phyloP scores from a whole-genome alignment of 2,888 invertebrate species.

The Pegoplata infirma region DNA sequence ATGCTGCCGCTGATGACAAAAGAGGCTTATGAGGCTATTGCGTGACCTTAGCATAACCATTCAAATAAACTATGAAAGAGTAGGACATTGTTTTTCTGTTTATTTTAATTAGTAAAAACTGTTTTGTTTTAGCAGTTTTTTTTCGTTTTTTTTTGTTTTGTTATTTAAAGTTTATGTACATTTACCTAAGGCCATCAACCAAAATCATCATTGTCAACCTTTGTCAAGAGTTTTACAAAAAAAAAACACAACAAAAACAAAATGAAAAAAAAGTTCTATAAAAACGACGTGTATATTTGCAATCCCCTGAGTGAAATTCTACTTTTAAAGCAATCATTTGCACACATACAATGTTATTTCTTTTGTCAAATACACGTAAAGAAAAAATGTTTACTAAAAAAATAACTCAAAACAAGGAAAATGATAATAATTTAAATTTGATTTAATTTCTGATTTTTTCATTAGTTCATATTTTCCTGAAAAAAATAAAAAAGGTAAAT shows the following conservation, averaged over 20 bases:
- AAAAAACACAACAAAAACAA: conserved; percentile 66
- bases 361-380: neutral
- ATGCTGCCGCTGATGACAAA: conserved; percentile 54
- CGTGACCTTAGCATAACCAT: conserved; percentile 57
- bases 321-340: conserved; percentile 29
- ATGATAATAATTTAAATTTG: no score
- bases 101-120: conserved; percentile 63
- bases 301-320: conserved; percentile 48
- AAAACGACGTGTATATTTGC: conserved; percentile 43
- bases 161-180: conserved; percentile 61
- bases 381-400: neutral
- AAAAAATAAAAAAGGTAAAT: no score
- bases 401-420: no score
- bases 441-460: no score
- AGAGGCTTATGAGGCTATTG: conserved; percentile 60
- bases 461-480: no score
- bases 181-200: conserved; percentile 59
- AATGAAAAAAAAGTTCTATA: neutral
- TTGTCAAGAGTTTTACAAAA: conserved; percentile 72
- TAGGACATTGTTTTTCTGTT: conserved; percentile 61
- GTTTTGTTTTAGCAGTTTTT: conserved; percentile 37
- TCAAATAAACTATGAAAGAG: conserved; percentile 44
- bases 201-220: conserved; percentile 66
- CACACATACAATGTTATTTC: neutral
- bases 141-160: conserved; percentile 19